These are phyloP conservation scores for Geotrupes spiniger DNA, from an alignment of 2,888 invertebrate species.

Conservation along the genomic window DNA sequence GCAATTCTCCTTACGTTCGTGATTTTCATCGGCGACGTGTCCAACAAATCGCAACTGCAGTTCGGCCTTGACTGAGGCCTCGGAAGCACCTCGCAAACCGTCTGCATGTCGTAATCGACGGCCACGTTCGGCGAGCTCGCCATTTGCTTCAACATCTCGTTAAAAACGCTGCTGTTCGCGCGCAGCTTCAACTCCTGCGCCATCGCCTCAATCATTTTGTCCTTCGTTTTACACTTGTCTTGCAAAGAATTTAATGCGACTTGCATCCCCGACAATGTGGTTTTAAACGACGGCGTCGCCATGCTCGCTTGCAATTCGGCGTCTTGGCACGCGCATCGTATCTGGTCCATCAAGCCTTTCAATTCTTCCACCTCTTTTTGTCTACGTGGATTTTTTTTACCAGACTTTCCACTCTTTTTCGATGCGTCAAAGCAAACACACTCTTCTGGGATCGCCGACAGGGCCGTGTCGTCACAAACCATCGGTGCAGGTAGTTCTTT, in stretches of 20 bases:
- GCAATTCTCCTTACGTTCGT: constrained; percentile 30
- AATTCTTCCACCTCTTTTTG: constrained; percentile 18
- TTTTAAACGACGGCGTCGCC: constrained; percentile 17
- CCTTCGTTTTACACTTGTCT: constrained; percentile 43
- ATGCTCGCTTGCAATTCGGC: constrained; percentile 20
- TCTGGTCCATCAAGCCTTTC: constrained; percentile 23
- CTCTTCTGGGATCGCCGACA: constrained; percentile 13
- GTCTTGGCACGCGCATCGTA: constrained; percentile 28
- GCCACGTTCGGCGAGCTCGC: constrained; percentile 8
- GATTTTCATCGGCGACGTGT: constrained; percentile 25
- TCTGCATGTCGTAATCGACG: constrained; percentile 20
- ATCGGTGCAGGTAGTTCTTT: no score
- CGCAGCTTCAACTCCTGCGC: constrained; percentile 38
- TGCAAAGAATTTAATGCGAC: constrained; percentile 39
- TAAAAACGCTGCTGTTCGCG: constrained; percentile 24
- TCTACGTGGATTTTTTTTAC: constrained; percentile 6
- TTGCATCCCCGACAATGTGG: constrained; percentile 35
- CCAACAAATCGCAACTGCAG: constrained; percentile 5
- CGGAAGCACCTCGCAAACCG: constrained; percentile 19
- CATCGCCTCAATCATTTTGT: constrained; percentile 42
- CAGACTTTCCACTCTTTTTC: not conserved
- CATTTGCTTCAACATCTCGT: constrained; percentile 22
- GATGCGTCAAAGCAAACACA: constrained; percentile 11
- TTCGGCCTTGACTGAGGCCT: constrained; percentile 9
- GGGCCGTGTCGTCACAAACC: no score